These are phyloP conservation scores for Grapholita molesta DNA, from an alignment of 1,140 invertebrate genomes.

Conservation along the genomic window DNA sequence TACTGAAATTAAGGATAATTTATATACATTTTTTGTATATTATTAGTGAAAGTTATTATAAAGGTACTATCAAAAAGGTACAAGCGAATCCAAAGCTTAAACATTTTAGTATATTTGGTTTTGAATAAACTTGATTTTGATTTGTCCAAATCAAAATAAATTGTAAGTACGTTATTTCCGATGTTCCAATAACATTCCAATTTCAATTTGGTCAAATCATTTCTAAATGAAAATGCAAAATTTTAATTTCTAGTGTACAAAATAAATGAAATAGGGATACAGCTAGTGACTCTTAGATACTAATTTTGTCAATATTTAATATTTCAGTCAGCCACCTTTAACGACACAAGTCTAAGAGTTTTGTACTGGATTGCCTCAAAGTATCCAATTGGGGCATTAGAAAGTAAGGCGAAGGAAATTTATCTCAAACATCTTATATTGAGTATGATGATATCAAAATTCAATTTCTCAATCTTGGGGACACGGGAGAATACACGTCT, in stretches of 20 bases:
- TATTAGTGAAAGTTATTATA: not conserved
- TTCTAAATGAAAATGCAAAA: not conserved
- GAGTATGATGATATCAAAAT: not conserved
- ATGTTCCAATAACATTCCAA: too few species aligned
- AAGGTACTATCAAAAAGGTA: constrained; percentile 13
- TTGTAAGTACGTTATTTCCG: too few species aligned
- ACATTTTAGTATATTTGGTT: not conserved
- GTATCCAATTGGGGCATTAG: not conserved
- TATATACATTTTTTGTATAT: not conserved
- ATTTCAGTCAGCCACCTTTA: constrained; percentile 37
- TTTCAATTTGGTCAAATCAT: not conserved
- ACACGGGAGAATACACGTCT: too few species aligned
- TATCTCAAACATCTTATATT: constrained; percentile 9
- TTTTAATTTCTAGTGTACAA: not conserved
- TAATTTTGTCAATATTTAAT: constrained; percentile 18
- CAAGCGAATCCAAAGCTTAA: constrained; percentile 11
- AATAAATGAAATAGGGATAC: constrained; percentile 3
- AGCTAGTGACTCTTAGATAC: constrained; percentile 8
- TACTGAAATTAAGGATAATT: not conserved
- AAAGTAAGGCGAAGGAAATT: constrained; percentile 8
- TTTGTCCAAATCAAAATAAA: not conserved
- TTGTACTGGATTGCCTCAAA: constrained; percentile 24
- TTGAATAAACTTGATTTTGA: not conserved
- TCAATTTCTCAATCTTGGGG: too few species aligned
- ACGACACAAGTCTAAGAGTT: constrained; percentile 24